A percentile compares a stretch with the other conserved stretches of the same genome.
Conservation (phyloP, 2,888 invertebrate species). For the Escarpia spicata region DNA sequence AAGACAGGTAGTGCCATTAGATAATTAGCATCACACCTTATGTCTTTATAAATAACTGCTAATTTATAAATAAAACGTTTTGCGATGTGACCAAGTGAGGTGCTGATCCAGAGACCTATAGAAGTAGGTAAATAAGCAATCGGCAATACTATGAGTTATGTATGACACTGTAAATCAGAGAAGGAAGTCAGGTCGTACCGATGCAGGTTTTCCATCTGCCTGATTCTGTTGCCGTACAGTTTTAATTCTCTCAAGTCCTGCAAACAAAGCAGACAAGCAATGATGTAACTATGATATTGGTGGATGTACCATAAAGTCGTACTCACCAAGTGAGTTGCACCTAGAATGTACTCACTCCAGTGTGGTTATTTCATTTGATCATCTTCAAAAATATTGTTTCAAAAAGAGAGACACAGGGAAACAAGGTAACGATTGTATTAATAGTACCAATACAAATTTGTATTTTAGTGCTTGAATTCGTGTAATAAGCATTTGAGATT, state of each 20-base stretch:
- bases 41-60: no score
- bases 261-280: constrained; percentile 25
- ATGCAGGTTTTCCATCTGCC: constrained; percentile 50
- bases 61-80: no score
- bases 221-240: constrained; percentile 56
- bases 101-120: background rate
- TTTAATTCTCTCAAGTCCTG: constrained; percentile 57
- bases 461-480: no score
- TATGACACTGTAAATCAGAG: background rate
- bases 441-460: no score
- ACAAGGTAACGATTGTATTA: no score
- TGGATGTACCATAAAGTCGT: background rate
- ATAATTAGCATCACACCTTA: background rate
- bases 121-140: background rate
- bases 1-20: background rate
- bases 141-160: background rate
- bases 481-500: no score
- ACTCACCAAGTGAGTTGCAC: background rate
- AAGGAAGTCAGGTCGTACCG: constrained; percentile 39
- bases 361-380: background rate
- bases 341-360: background rate
- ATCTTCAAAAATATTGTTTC: background rate
- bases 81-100: no score
- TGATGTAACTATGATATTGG: background rate
- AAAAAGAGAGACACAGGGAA: no score